These are phyloP conservation scores for Hypsibius dujardini DNA, from an alignment of 1,140 invertebrate genomes.

Conservation along the genomic window DNA sequence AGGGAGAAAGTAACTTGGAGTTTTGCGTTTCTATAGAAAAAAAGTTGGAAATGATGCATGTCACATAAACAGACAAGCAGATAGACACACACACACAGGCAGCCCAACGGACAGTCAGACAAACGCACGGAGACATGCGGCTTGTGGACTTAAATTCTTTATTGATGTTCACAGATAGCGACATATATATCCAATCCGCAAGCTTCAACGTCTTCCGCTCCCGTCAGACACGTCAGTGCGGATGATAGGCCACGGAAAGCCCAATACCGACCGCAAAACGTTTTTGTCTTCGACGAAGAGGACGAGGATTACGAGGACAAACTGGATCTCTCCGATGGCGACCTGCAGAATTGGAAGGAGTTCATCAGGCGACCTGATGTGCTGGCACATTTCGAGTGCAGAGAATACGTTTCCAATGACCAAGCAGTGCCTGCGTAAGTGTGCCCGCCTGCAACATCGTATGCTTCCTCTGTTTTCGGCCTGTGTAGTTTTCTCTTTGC, in stretches of 20 bases:
- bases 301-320: constrained; percentile 5
- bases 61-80: too few relatives aligned
- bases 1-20: too few relatives aligned
- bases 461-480: too few relatives aligned
- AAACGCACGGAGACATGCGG: too few relatives aligned
- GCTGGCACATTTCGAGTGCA: not conserved
- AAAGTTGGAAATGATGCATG: too few relatives aligned
- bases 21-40: too few relatives aligned
- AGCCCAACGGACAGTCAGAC: too few relatives aligned
- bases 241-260: constrained; percentile 20
- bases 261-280: not conserved
- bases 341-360: constrained; percentile 9
- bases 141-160: too few relatives aligned
- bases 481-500: too few relatives aligned
- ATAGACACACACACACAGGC: too few relatives aligned
- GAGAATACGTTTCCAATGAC: not conserved
- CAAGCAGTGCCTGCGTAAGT: not conserved
- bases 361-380: not conserved
- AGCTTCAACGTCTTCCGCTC: not conserved
- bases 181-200: constrained; percentile 80
- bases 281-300: not conserved
- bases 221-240: constrained; percentile 23
- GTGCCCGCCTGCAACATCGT: too few relatives aligned
- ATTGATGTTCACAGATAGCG: too few relatives aligned
- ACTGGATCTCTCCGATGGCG: not conserved